Evolutionary conservation across 2,113 vertebrate species (phyloP), one percentile per base, ranked within the genome.

Genomic region (Nycticryphes semicollaris): DNA sequence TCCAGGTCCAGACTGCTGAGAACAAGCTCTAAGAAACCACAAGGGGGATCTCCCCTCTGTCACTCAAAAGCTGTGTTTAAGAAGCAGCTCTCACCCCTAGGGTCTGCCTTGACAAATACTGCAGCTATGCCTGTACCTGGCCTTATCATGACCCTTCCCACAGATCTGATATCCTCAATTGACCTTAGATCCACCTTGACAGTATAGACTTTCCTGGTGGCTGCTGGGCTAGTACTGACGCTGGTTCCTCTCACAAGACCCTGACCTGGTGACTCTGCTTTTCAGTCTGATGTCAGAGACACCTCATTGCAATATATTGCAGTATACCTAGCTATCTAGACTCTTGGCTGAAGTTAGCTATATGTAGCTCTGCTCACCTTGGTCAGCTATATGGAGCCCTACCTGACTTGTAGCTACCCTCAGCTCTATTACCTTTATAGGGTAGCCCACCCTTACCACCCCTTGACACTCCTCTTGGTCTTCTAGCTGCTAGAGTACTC

Each of bases 401-500:
- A 17, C 5, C 20, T 27, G 3, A 37, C 27, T 9, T 30, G 1
- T 6, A 3, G 19, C 33, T 4, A 24, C 7, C 7, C 20, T 45
- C 27, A 60, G 35, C 3, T 12, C 6, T 1, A 12, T 5, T 51
- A 17, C 14, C 10, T n/a, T 48, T 25, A 31, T 6, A 54, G 47
- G 14, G 1, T 5, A 47, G 1, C 11, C n/a, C 41, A 3, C 3
- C 51, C 16, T 62, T 12, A 7, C 23, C 18, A 1, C 6, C 54
- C 14, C 15, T 68, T 51, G 4, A 23, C 5, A 10, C 2, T 39
- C 9, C 12, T 39, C 15, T 23, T 35, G 4, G 8, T 0, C 14
- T 84, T 63, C 51, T n/a, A 9, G 5, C 19, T 63, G 8, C 31
- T 37, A 56, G 9, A 9, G 3, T 10, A 12, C n/a, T 53, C 6